A percentile compares a stretch with the other conserved stretches of the same genome.
These are phyloP conservation scores for Amphimallon solstitiale DNA, from an alignment of 2,888 invertebrate genomes.

Conservation along the genomic window DNA sequence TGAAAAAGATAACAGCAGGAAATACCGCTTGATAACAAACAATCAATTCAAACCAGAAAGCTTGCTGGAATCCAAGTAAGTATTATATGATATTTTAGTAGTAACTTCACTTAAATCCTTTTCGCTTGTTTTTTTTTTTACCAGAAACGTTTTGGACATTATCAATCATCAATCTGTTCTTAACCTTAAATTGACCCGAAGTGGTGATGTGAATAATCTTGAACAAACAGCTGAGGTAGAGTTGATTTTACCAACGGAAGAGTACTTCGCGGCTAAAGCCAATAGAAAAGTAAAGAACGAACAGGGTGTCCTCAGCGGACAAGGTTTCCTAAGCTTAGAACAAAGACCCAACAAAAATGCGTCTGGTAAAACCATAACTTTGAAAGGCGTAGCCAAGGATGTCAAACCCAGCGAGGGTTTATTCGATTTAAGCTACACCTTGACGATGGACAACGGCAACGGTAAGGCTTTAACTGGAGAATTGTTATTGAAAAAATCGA, in stretches of 20 bases:
- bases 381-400: slow-evolving; percentile 60
- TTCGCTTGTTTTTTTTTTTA: slow-evolving; percentile 30
- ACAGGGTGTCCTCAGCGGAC: slow-evolving; percentile 53
- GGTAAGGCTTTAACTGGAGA: slow-evolving; percentile 63
- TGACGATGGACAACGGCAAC: slow-evolving; percentile 63
- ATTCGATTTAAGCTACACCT: slow-evolving; percentile 59
- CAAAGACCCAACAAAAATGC: slow-evolving; percentile 62
- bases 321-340: slow-evolving; percentile 54
- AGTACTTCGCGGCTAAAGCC: slow-evolving; percentile 62
- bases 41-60: slow-evolving; percentile 62
- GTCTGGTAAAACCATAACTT: slow-evolving; percentile 60
- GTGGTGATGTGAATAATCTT: slow-evolving; percentile 63
- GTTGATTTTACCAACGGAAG: slow-evolving; percentile 65
- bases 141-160: slow-evolving; percentile 65
- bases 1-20: slow-evolving; percentile 76
- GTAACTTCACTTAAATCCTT: neutral
- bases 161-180: slow-evolving; percentile 62
- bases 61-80: slow-evolving; percentile 71
- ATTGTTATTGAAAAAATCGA: slow-evolving; percentile 59
- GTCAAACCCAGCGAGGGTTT: slow-evolving; percentile 61
- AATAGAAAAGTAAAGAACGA: slow-evolving; percentile 55
- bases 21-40: slow-evolving; percentile 72
- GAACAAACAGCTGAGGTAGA: slow-evolving; percentile 64
- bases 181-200: slow-evolving; percentile 63
- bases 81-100: slow-evolving; percentile 37